Conservation (phyloP, 2,113 vertebrate species). For the Ramphastos sulfuratus region DNA sequence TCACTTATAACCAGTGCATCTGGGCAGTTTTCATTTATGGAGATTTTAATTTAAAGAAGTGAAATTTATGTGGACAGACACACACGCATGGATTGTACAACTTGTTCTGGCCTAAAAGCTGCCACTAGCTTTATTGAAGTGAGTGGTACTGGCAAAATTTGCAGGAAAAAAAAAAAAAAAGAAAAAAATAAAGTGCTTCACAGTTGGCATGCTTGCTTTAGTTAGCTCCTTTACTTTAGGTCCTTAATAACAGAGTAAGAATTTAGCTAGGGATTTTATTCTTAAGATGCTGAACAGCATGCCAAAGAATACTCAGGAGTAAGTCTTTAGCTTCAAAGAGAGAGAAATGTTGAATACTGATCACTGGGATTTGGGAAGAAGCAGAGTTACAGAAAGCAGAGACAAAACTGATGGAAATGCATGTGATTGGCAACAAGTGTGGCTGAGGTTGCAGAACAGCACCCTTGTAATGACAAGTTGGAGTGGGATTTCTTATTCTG, state of each 20-base stretch:
- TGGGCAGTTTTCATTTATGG: conserved; percentile 21
- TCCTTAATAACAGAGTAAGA: not conserved
- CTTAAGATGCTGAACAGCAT: not conserved
- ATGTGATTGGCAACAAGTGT: not conserved
- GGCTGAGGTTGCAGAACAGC: not conserved
- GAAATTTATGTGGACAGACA: conserved; percentile 10
- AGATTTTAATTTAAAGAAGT: conserved; percentile 40
- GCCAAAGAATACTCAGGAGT: not conserved
- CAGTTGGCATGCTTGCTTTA: not conserved
- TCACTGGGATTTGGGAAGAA: not conserved
- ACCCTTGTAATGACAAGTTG: not conserved
- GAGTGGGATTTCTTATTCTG: not conserved
- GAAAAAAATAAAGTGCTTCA: not conserved
- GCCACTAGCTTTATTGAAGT: not conserved
- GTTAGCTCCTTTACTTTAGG: not conserved
- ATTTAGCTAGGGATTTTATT: not conserved
- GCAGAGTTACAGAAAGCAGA: not conserved
- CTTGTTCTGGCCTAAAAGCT: not conserved
- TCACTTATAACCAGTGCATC: conserved; percentile 30
- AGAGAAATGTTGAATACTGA: not conserved
- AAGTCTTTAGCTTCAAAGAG: not conserved
- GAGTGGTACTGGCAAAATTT: not conserved
- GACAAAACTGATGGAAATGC: not conserved
- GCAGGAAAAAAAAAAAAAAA: not conserved
- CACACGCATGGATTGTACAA: not conserved